A percentile compares a stretch with the other conserved stretches of the same genome.
Conservation (phyloP, 2,797 vertebrate genomes). For the Euthynnus affinis region DNA sequence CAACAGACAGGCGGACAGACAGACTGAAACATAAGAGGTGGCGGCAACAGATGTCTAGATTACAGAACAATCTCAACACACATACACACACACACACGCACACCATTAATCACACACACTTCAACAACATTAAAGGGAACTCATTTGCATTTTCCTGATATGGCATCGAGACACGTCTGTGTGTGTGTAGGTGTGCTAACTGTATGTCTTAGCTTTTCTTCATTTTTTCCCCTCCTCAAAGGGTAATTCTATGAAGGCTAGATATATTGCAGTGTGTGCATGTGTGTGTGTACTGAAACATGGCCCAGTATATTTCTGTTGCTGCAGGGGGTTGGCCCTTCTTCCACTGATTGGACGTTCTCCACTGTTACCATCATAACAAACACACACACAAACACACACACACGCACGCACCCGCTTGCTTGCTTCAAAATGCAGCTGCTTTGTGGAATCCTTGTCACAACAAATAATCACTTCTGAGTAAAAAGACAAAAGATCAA, state of each 20-base stretch:
- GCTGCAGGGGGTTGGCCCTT: slow-evolving; percentile 36
- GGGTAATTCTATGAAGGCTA: not conserved
- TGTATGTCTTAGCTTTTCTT: not conserved
- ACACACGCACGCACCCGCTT: not conserved
- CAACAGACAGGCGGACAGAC: slow-evolving; percentile 25
- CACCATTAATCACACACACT: slow-evolving; percentile 47
- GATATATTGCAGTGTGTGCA: slow-evolving; percentile 7
- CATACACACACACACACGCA: not conserved
- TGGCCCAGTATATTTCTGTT: slow-evolving; percentile 29
- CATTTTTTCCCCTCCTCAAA: not conserved
- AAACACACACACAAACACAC: not conserved
- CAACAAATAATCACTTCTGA: not conserved
- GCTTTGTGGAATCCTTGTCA: not conserved
- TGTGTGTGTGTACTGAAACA: slow-evolving; percentile 12
- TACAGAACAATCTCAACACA: slow-evolving; percentile 34
- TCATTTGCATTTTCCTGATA: slow-evolving; percentile 44
- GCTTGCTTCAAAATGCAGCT: not conserved
- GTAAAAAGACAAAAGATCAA: not conserved
- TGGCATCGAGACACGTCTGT: not conserved
- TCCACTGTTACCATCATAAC: not conserved
- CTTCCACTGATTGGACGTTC: slow-evolving; percentile 31
- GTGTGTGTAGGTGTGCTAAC: too few relatives aligned
- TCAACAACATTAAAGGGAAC: slow-evolving; percentile 26
- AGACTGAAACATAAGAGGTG: slow-evolving; percentile 34
- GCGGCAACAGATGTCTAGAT: slow-evolving; percentile 58